Base-by-base conservation (phyloP, 2,888 invertebrate species). In the Scrobipalpa costella region DNA sequence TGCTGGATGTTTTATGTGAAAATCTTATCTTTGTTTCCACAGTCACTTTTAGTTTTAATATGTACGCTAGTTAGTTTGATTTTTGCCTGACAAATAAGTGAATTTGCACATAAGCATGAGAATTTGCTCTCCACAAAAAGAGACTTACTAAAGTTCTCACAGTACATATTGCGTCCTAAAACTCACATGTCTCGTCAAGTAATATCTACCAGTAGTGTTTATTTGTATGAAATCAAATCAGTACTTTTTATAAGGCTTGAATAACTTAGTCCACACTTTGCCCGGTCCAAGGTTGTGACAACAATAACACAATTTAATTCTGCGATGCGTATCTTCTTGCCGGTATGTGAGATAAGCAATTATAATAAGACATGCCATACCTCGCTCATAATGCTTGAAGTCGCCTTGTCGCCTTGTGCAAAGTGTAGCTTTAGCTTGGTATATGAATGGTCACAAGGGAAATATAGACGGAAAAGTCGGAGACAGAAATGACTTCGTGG, bases 261-360 rank as follows among this genome's bases (percentile, higher is more conserved):
- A 44, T 44, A 44, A n/a, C 44, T 44, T 44, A 44, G 40, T 13
- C 2, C 40, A 44, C 44, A 44, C 44, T 44, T 44, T 15, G 44
- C 40, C 13, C 40, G 13, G 40, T 44, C 44, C 44, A 44, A 44
- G 44, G 52, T 52, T 52, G n/a, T 33, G 27, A 52, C 52, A 52
- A 52, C 52, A 52, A 52, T 21, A 52, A 52, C 52, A 33, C 52
- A 52, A 52, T 52, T 52, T 27, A 27, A 27, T 27, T 27, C 17
- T 33, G 13, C 19, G 27, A 52, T 21, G 52, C 15, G n/a, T 47
- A 47, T 47, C 13, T 13, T 47, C 13, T 11, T 13, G n/a, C 27
- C 27, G 52, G 52, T n/a, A 27, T 52, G 52, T 33, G 27, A 52
- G 27, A 52, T 27, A 52, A 27, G 52, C 52, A 52, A 33, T 52